Evolutionary conservation across 2,888 invertebrate genomes (phyloP), one percentile per base, ranked within the genome.

Genomic region (Drosophila kambysellisi): DNA sequence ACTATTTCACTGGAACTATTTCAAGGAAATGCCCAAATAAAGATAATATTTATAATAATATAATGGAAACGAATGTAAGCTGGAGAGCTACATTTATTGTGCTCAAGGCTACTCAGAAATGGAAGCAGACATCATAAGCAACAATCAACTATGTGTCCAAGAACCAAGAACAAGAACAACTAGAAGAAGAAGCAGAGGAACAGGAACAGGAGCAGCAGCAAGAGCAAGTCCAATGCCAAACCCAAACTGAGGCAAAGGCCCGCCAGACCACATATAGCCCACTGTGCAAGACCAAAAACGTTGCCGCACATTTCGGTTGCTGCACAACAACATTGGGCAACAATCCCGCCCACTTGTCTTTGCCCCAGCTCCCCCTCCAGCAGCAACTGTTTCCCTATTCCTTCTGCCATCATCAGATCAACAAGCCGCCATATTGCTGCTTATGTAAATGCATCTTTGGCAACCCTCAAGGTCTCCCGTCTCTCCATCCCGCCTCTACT

Each of bases 261-360:
- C 17, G 43, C 51, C 61, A 57, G 78, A 88, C 83, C 91, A 80
- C 91, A 90, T 87, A 79, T 82, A 83, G 86, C 83, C 87, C 88
- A 87, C 83, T 85, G 83, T 90, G 87, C 90, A 82, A 86, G 86
- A 89, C 91, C 90, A 83, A 89, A 85, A 89, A 89, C 83, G 89
- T 89, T 81, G 91, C 89, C 92, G 86, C 91, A 91, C 90, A 91
- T 91, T 91, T 91, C 83, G 91, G 91, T 91, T 82, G 83, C 70
- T 81, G 74, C 71, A 80, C 84, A 86, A 89, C 89, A 88, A 86
- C 82, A 84, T 80, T 87, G 85, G 75, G 68, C 67, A 53, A 46
- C 52, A 58, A 39, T 33, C 30, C 66, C 71, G 67, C 69, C 68
- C 48, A 71, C 76, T 39, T 52, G 57, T 8, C 25, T 15, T 29